Conservation (phyloP, 2,797 vertebrate genomes). For the Chiloscyllium punctatum region DNA sequence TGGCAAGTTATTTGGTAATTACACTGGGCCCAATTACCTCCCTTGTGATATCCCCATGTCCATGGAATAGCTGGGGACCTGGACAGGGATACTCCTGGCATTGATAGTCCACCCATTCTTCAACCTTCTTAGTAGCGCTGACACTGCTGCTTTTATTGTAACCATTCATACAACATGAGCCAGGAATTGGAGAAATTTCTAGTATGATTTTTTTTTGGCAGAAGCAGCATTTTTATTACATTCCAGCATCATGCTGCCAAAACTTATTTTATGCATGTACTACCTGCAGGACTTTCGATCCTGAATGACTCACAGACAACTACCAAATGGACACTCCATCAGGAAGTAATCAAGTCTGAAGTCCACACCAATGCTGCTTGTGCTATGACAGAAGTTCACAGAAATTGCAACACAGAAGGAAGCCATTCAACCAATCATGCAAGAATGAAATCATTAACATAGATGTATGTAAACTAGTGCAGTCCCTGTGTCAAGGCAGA, state of each 20-base stretch:
- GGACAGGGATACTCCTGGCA: background rate
- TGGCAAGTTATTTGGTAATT: background rate
- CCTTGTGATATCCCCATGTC: background rate
- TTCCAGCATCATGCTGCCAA: too few relatives aligned
- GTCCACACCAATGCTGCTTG: background rate
- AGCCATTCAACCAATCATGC: background rate
- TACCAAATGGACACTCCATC: background rate
- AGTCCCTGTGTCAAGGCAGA: conserved; percentile 21
- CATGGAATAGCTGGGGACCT: background rate
- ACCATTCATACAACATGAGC: background rate
- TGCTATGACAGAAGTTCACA: background rate
- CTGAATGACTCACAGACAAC: background rate
- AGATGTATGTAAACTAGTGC: conserved; percentile 32
- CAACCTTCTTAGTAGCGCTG: background rate
- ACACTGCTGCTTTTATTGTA: background rate
- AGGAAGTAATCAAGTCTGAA: background rate
- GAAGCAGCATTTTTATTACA: background rate
- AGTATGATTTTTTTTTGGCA: background rate
- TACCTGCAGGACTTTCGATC: background rate
- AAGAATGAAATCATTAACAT: conserved; percentile 21
- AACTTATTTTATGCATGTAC: background rate
- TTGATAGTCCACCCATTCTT: background rate
- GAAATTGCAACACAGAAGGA: conserved; percentile 10
- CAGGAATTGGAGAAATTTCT: background rate
- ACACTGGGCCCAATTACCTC: background rate